phyloP scores from a whole-genome alignment of 2,113 vertebrate species.

The Chitala chitala region DNA sequence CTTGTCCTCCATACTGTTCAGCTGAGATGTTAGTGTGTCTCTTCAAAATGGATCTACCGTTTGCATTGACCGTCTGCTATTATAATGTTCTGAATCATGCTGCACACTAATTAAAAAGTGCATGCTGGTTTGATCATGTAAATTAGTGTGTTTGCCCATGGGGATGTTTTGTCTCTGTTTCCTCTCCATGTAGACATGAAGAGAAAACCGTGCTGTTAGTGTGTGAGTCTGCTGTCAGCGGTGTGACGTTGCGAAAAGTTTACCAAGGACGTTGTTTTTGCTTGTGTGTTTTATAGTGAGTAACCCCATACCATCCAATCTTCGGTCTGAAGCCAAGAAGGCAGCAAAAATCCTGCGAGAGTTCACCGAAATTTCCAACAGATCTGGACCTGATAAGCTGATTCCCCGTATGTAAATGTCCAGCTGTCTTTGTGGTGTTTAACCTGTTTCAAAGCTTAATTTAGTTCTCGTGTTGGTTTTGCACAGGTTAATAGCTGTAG shows the following conservation, averaged over 20 bases:
- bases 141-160: no score
- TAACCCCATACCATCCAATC: conserved; percentile 88
- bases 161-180: no score
- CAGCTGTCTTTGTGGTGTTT: no score
- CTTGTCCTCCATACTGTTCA: no score
- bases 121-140: no score
- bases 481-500: not conserved
- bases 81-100: no score
- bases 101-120: no score
- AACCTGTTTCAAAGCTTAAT: not conserved
- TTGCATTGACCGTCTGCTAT: no score
- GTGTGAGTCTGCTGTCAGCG: not conserved
- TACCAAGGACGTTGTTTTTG: conserved; percentile 20
- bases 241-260: not conserved
- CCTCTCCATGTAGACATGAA: no score
- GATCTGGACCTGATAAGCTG: conserved; percentile 87
- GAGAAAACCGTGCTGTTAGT: not conserved
- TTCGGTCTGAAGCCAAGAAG: conserved; percentile 92
- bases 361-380: conserved; percentile 88
- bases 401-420: conserved; percentile 73
- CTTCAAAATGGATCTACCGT: no score
- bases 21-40: no score
- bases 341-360: conserved; percentile 91
- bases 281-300: conserved; percentile 72
- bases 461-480: not conserved